Evolutionary conservation across 2,888 invertebrate genomes (phyloP), one percentile per base, ranked within the genome.

Genomic region (Ecliptopera silaceata): DNA sequence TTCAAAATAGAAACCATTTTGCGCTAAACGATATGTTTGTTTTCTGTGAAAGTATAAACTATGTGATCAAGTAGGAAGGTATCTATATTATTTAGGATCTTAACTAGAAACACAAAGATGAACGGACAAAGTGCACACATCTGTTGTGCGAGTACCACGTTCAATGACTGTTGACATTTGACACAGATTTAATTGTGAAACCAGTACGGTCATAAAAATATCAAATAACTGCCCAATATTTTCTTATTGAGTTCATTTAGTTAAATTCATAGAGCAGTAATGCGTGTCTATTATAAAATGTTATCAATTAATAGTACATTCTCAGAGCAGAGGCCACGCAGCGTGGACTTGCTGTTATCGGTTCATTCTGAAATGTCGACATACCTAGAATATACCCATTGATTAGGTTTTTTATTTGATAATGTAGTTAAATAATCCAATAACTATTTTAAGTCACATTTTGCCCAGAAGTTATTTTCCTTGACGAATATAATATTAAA

Each of bases 141-240:
- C 36, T 36, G 36, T 15, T 15, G 36, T 36, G 15, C 15, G 6
- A 15, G 15, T 15, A 36, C 26, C 6, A 5, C 36, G 15, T 15
- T 54, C 52, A 49, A 57, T 56, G 52, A 48, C 67, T 61, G 61
- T 61, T 69, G 68, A 70, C 68, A 65, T 67, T 65, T 69, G 69
- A 69, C 68, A 65, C 49, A 60, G 60, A 63, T 58, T 55, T 47
- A 39, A 65, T 59, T 61, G 64, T 65, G 63, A 61, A 68, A 68
- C 60, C 57, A 53, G 56, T 54, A 55, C 60, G 60, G 52, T 63
- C 59, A 46, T 63, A 59, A 59, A 65, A 64, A 56, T 50, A 63
- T 61, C 22, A 29, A 62, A 59, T 57, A 65, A 53, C 56, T 53
- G 46, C 48, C 54, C 54, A 61, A 61, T 64, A 64, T 63, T 54